Percentiles rank a stretch among this genome's conserved stretches.
These are phyloP conservation scores for Anthopleura sola DNA, from an alignment of 64 coral and sea anemone genomes.

Conservation along the genomic window DNA sequence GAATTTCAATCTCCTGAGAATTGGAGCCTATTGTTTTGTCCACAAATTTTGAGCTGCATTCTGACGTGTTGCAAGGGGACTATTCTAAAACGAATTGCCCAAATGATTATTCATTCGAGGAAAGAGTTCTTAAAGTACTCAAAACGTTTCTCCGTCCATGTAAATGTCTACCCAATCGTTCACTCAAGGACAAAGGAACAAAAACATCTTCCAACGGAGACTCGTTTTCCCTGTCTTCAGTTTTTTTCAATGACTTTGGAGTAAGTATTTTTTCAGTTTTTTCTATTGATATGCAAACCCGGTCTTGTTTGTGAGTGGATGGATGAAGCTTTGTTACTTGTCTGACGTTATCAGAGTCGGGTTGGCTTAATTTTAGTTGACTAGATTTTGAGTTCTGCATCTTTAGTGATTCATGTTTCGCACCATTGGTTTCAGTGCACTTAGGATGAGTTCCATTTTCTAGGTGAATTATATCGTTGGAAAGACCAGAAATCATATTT, in stretches of 20 bases:
- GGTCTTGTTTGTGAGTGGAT: background rate
- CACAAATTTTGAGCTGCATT: too few relatives aligned
- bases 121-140: background rate
- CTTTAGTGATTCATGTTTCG: background rate
- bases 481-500: background rate
- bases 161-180: constrained; percentile 26
- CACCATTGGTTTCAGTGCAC: background rate
- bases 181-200: constrained; percentile 33
- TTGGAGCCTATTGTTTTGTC: too few relatives aligned
- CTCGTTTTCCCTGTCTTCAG: background rate
- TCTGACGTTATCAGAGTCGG: background rate
- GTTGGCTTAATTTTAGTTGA: background rate
- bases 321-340: background rate
- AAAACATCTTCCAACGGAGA: constrained; percentile 26
- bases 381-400: background rate
- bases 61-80: too few relatives aligned
- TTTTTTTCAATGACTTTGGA: background rate
- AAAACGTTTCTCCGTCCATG: constrained; percentile 5
- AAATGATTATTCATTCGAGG: background rate
- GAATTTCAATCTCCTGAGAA: too few relatives aligned
- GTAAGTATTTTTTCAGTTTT: background rate
- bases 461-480: background rate
- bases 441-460: background rate
- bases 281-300: background rate
- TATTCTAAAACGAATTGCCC: background rate